Evolutionary conservation across 2,797 vertebrate species (phyloP).

Genomic region (Eleutherodactylus coqui): DNA sequence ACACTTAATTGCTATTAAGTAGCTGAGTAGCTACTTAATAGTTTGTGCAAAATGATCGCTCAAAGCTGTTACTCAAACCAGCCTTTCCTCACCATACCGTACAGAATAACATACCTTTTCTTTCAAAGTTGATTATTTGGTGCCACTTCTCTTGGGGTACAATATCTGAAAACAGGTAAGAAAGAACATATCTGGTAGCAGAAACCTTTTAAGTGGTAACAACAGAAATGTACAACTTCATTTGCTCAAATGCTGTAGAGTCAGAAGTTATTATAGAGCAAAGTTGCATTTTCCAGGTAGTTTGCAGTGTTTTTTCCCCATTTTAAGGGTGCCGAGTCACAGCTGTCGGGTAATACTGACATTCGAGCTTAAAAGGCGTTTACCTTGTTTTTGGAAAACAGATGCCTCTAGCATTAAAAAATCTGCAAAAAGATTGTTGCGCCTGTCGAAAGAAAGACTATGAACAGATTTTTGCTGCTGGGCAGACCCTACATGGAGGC

Average conservation of each 20-base stretch:
- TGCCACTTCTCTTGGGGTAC: no score
- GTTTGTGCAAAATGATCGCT: no score
- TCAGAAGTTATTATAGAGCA: not conserved
- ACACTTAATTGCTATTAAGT: no score
- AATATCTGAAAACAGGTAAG: no score
- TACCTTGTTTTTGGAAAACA: not conserved
- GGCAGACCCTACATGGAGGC: no score
- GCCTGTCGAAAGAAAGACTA: not conserved
- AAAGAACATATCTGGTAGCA: no score
- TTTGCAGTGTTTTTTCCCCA: not conserved
- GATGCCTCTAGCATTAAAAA: not conserved
- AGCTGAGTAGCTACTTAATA: no score
- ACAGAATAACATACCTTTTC: no score
- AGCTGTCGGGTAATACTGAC: not conserved
- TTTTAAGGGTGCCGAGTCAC: not conserved
- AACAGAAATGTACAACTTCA: conserved; percentile 1
- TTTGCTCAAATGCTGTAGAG: not conserved
- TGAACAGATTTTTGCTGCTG: not conserved
- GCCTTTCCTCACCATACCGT: no score
- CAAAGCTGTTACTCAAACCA: no score
- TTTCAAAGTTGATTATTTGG: no score
- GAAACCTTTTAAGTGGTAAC: conserved; percentile 3
- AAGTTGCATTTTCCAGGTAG: conserved; percentile 1
- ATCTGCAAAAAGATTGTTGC: not conserved
- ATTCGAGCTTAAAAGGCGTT: not conserved